These are phyloP conservation scores for Hypotaenidia okinawae DNA, from an alignment of 2,797 vertebrate genomes.

Conservation along the genomic window DNA sequence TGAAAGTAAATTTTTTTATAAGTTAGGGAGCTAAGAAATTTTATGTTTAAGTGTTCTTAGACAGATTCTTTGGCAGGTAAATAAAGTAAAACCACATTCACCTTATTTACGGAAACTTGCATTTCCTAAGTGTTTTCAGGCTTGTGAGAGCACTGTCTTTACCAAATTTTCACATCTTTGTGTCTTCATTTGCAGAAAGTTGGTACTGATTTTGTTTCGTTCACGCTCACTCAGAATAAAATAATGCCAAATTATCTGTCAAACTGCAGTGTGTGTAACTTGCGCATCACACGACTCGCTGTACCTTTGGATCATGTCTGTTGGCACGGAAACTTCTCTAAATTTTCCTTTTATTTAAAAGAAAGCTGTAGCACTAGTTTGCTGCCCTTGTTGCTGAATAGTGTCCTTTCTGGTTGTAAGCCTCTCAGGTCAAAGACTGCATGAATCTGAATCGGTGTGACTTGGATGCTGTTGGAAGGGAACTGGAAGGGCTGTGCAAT, in stretches of 20 bases:
- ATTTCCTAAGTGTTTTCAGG: slow-evolving; percentile 63
- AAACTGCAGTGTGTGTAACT: slow-evolving; percentile 71
- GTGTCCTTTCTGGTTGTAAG: slow-evolving; percentile 42
- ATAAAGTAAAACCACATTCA: slow-evolving; percentile 63
- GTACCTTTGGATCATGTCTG: slow-evolving; percentile 57
- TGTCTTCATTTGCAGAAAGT: slow-evolving; percentile 75
- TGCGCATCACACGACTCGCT: slow-evolving; percentile 42
- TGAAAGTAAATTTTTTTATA: slow-evolving; percentile 63
- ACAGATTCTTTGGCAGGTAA: slow-evolving; percentile 61
- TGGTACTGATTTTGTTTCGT: slow-evolving; percentile 73
- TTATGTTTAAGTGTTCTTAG: slow-evolving; percentile 66
- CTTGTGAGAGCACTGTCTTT: slow-evolving; percentile 66
- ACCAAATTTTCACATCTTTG: slow-evolving; percentile 57
- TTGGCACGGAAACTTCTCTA: slow-evolving; percentile 47
- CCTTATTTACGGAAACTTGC: slow-evolving; percentile 62
- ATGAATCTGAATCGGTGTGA: not conserved
- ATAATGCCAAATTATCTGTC: slow-evolving; percentile 77
- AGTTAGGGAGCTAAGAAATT: slow-evolving; percentile 54
- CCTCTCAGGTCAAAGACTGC: slow-evolving; percentile 58
- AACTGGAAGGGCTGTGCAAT: not conserved
- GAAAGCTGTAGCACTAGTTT: slow-evolving; percentile 51
- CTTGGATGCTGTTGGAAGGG: not conserved
- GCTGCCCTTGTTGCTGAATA: not conserved
- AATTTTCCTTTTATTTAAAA: slow-evolving; percentile 39
- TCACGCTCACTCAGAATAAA: slow-evolving; percentile 78